Percentiles rank a stretch among this genome's conserved stretches.
Evolutionary conservation across 2,113 vertebrate genomes (phyloP).

Genomic region (Chlorodrepanis virens): DNA sequence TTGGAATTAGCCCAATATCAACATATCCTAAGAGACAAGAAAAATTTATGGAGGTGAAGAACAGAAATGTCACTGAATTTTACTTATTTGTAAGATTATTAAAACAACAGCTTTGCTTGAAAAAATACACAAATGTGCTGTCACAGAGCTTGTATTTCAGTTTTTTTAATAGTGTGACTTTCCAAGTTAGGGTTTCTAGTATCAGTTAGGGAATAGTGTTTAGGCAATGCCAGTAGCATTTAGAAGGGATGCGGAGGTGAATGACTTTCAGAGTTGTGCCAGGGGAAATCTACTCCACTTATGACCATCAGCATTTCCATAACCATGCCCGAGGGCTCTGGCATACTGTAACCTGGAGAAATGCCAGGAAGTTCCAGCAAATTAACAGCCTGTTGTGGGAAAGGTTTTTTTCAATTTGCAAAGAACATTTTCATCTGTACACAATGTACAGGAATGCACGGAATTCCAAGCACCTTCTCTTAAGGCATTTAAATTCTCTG

Average conservation of each 20-base stretch:
- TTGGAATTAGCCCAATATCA: conserved; percentile 91
- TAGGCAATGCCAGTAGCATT: background rate
- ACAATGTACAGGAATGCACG: fast-evolving
- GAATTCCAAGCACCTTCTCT: background rate
- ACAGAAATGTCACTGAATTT: background rate
- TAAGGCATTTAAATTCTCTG: background rate
- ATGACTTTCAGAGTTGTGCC: background rate
- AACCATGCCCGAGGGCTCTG: background rate
- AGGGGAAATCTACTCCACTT: background rate
- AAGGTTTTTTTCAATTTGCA: background rate
- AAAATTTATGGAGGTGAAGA: background rate
- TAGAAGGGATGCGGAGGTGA: background rate
- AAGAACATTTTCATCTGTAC: background rate
- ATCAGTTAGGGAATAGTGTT: background rate
- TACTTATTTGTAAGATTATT: background rate
- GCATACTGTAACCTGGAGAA: background rate
- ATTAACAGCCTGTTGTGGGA: background rate
- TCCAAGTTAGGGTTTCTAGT: background rate
- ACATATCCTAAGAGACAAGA: conserved; percentile 82
- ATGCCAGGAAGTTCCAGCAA: background rate
- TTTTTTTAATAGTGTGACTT: background rate
- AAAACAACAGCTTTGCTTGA: background rate
- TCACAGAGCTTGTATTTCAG: background rate
- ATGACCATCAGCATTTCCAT: background rate
- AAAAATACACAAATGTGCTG: background rate